Conservation (phyloP, 1,140 invertebrate genomes). For the Heliconius congener region DNA sequence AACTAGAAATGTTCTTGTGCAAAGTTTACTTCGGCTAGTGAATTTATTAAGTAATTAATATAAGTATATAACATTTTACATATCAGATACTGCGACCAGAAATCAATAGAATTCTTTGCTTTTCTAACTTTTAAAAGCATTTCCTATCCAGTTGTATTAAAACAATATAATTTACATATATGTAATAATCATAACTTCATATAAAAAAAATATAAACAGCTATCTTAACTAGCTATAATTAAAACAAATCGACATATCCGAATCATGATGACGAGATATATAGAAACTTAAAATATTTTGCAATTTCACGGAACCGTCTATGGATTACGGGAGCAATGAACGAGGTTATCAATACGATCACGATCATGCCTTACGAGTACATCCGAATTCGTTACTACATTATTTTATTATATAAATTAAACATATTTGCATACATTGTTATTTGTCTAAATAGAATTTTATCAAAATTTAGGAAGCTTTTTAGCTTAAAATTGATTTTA, state of each 20-base stretch:
- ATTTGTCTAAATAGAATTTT: background rate
- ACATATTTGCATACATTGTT: background rate
- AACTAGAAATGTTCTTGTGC: no score
- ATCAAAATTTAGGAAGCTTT: background rate
- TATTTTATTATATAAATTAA: background rate
- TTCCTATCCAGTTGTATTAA: no score
- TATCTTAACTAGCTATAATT: background rate
- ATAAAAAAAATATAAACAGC: background rate
- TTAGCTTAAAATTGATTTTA: no score
- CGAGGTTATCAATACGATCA: constrained; percentile 28
- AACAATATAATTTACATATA: no score
- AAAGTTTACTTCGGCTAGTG: no score
- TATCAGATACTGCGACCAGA: background rate
- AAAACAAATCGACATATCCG: background rate
- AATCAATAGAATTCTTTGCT: background rate
- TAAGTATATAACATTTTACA: no score
- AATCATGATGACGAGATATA: constrained; percentile 21
- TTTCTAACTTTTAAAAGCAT: no score
- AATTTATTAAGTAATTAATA: no score
- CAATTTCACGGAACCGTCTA: constrained; percentile 33
- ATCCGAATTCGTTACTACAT: constrained; percentile 18
- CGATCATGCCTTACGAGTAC: background rate
- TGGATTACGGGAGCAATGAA: constrained; percentile 32
- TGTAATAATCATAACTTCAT: no score
- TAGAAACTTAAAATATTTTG: constrained; percentile 24